Percentiles rank a stretch among this genome's conserved stretches.
Conservation (phyloP, 2,888 invertebrate genomes). For the Aspidiotus destructor region DNA sequence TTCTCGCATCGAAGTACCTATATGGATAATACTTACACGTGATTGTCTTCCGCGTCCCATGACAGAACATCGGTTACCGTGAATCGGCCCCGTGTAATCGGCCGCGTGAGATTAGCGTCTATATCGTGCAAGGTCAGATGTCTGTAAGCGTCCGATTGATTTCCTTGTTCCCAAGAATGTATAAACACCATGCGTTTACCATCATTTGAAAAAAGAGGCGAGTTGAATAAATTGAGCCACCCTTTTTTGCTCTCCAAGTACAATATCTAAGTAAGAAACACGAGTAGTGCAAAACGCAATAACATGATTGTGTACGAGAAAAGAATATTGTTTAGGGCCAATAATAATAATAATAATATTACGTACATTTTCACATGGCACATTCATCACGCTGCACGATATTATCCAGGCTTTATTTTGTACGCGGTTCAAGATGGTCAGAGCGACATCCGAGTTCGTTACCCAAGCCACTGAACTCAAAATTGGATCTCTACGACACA, state of each 20-base stretch:
- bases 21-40: constrained; percentile 53
- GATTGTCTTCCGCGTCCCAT: constrained; percentile 57
- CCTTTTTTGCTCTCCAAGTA: constrained; percentile 43
- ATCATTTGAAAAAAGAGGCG: constrained; percentile 49
- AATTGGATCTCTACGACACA: constrained; percentile 41
- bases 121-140: constrained; percentile 30
- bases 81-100: constrained; percentile 54
- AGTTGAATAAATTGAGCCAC: constrained; percentile 55
- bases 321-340: neutral
- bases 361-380: constrained; percentile 37
- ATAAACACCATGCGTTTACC: constrained; percentile 64
- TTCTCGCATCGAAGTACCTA: neutral
- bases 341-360: neutral
- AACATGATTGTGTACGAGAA: neutral
- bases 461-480: constrained; percentile 66
- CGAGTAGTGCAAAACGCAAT: neutral
- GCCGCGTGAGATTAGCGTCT: constrained; percentile 17
- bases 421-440: constrained; percentile 74
- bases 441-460: constrained; percentile 53
- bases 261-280: constrained; percentile 20
- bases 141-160: constrained; percentile 38
- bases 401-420: constrained; percentile 59
- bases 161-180: constrained; percentile 51
- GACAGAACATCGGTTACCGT: constrained; percentile 63
- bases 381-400: constrained; percentile 49